These are phyloP conservation scores for Drosophila pachea DNA, from an alignment of 1,140 invertebrate species.

Conservation along the genomic window DNA sequence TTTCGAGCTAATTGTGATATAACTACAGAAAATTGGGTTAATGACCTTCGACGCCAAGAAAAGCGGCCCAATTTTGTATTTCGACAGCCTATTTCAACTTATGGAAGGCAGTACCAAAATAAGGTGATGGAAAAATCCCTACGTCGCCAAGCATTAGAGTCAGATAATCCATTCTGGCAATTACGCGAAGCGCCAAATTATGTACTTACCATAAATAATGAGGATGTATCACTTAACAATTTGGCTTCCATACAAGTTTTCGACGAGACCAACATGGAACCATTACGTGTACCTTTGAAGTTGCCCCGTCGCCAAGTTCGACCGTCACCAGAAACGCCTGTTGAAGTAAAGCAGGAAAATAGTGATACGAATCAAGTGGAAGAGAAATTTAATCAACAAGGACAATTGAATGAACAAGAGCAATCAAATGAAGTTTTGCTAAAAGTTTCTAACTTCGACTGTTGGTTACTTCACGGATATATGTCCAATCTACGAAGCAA, in stretches of 20 bases:
- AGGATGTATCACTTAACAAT: constrained; percentile 29
- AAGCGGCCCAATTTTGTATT: constrained; percentile 48
- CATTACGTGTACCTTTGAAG: constrained; percentile 41
- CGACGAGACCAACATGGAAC: constrained; percentile 52
- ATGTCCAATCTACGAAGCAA: constrained; percentile 18
- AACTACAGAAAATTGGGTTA: constrained; percentile 37
- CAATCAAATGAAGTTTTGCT: constrained; percentile 27
- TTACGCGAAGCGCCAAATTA: constrained; percentile 26
- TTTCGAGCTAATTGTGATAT: constrained; percentile 54
- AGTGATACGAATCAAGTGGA: background rate
- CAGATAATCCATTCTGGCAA: constrained; percentile 44
- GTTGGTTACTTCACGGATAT: constrained; percentile 69
- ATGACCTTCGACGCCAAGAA: constrained; percentile 24
- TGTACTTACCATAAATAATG: constrained; percentile 31
- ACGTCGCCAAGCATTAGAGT: constrained; percentile 23
- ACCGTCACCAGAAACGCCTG: background rate
- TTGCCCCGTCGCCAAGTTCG: constrained; percentile 44
- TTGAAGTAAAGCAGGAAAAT: background rate
- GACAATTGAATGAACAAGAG: background rate
- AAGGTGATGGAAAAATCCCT: background rate
- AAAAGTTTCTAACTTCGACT: constrained; percentile 71
- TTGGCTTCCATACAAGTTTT: constrained; percentile 52
- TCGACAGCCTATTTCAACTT: constrained; percentile 26
- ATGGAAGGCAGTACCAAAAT: constrained; percentile 36
- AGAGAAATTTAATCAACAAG: no score